These are phyloP conservation scores for Raja brachyura DNA, from an alignment of 2,113 vertebrate genomes.

Conservation along the genomic window DNA sequence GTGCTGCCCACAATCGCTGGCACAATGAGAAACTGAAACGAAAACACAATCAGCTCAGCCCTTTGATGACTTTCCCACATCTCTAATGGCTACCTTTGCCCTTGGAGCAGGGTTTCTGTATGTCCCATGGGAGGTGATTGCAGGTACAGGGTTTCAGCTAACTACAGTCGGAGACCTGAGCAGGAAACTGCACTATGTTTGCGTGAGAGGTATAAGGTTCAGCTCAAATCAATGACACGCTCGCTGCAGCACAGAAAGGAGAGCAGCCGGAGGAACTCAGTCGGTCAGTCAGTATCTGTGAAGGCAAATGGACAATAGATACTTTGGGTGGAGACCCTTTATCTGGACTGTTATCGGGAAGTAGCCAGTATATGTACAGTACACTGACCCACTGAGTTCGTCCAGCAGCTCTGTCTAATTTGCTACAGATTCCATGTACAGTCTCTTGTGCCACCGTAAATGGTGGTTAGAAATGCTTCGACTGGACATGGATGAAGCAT, in stretches of 20 bases:
- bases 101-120: no score
- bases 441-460: no score
- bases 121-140: not conserved
- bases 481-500: not conserved
- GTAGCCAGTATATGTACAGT: no score
- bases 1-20: slow-evolving; percentile 85
- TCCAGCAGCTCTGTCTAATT: no score
- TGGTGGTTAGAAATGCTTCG: not conserved
- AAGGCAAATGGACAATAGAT: no score
- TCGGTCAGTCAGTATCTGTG: no score
- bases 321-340: no score
- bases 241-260: not conserved
- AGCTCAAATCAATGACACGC: not conserved
- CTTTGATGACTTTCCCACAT: not conserved
- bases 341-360: no score
- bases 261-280: no score
- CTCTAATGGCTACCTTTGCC: not conserved
- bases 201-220: not conserved
- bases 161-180: not conserved
- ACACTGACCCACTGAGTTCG: no score
- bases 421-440: no score
- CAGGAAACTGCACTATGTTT: not conserved
- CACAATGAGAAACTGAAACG: slow-evolving; percentile 70
- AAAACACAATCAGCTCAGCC: not conserved
- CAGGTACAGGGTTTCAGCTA: not conserved